Conservation (phyloP, 2,113 vertebrate species). For the Atrichornis clamosus region DNA sequence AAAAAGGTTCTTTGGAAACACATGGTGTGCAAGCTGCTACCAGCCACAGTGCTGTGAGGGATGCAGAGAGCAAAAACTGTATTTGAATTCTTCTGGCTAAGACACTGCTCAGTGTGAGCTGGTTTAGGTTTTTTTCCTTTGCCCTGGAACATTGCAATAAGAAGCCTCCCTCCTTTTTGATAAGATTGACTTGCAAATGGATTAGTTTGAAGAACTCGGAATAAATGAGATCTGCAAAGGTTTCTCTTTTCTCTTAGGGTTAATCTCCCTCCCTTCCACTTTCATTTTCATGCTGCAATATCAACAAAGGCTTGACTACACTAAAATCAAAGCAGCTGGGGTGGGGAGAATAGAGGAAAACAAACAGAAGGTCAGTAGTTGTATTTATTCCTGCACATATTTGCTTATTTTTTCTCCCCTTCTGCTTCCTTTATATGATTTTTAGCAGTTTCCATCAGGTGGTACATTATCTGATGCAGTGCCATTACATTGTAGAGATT, state of each 20-base stretch:
- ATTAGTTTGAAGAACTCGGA: conserved; percentile 18
- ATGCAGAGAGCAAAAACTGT: neutral
- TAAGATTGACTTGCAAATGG: conserved; percentile 33
- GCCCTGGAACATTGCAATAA: neutral
- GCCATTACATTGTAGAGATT: conserved; percentile 20
- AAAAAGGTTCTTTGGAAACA: neutral
- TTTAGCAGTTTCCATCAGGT: conserved; percentile 7
- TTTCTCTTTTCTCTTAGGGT: conserved; percentile 2
- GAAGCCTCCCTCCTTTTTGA: neutral
- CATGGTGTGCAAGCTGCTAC: neutral
- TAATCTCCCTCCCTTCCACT: neutral
- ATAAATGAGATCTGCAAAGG: conserved; percentile 32
- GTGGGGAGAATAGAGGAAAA: neutral
- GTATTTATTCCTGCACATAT: neutral
- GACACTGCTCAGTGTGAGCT: neutral
- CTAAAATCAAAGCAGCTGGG: conserved; percentile 1
- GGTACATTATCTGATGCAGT: conserved; percentile 13
- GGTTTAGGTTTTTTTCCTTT: neutral
- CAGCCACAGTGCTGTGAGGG: neutral
- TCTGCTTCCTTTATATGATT: neutral
- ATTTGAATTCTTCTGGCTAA: neutral
- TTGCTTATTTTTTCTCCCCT: neutral
- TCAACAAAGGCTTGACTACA: neutral
- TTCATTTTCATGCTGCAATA: conserved; percentile 5
- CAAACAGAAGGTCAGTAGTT: neutral